Percentiles rank a stretch among this genome's conserved stretches.
Conservation (phyloP, 2,797 vertebrate genomes). For the Periophthalmus magnuspinnatus region DNA sequence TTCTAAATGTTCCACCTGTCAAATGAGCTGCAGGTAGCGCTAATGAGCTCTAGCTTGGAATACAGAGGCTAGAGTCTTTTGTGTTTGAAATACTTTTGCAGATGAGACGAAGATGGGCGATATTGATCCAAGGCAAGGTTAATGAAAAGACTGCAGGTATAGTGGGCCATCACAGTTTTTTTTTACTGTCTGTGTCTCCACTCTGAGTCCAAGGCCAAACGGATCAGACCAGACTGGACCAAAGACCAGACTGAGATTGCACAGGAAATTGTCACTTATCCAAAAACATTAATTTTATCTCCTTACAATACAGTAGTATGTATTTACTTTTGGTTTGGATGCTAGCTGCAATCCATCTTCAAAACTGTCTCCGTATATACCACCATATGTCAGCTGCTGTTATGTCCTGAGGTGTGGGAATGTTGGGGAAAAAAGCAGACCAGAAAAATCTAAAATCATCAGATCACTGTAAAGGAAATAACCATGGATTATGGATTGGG, state of each 20-base stretch:
- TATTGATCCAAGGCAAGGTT: slow-evolving; percentile 76
- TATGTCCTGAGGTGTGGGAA: too few relatives aligned
- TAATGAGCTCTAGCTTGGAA: background rate
- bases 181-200: slow-evolving; percentile 39
- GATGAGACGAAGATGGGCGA: slow-evolving; percentile 39
- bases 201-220: slow-evolving; percentile 42
- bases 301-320: too few relatives aligned
- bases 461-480: too few relatives aligned
- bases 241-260: slow-evolving; percentile 5
- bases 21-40: slow-evolving; percentile 18
- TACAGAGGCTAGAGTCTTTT: slow-evolving; percentile 24
- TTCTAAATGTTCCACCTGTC: slow-evolving; percentile 58
- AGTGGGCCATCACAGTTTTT: slow-evolving; percentile 67
- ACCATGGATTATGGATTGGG: too few relatives aligned
- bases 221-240: slow-evolving; percentile 21
- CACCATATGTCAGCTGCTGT: too few relatives aligned
- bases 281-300: too few relatives aligned
- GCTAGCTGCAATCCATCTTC: too few relatives aligned
- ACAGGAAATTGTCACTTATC: background rate
- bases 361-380: too few relatives aligned
- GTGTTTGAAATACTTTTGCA: slow-evolving; percentile 62
- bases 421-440: too few relatives aligned
- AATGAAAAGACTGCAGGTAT: slow-evolving; percentile 65
- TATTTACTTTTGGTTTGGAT: too few relatives aligned
- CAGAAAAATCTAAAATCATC: too few relatives aligned